phyloP scores from a whole-genome alignment of 1,140 invertebrate species.

The Ostrea denselamellosa region DNA sequence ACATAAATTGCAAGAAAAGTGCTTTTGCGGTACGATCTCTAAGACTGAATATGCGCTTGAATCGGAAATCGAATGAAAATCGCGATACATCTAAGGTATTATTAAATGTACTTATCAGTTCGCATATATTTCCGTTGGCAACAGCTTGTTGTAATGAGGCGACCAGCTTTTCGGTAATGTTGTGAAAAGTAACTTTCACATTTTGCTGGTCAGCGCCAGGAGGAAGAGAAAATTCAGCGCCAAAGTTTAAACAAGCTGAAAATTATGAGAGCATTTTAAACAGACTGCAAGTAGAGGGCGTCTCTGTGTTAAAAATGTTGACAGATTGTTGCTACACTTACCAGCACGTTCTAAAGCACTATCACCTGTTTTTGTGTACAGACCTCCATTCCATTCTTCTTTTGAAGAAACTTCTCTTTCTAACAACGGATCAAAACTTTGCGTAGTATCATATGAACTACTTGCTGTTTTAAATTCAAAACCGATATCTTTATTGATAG shows the following conservation, averaged over 20 bases:
- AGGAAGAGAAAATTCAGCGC: neutral
- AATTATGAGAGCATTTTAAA: neutral
- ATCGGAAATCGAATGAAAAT: no score
- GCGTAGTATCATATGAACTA: neutral
- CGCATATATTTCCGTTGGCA: constrained; percentile 1
- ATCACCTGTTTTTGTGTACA: neutral
- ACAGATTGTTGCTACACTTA: neutral
- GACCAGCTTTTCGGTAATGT: neutral
- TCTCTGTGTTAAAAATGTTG: neutral
- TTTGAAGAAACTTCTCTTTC: neutral
- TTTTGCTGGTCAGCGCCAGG: constrained; percentile 7
- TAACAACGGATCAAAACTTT: neutral
- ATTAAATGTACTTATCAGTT: neutral
- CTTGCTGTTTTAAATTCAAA: neutral
- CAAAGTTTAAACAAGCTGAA: constrained; percentile 29
- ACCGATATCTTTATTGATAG: neutral
- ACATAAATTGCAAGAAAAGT: neutral
- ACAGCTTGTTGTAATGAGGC: neutral
- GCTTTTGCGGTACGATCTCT: neutral
- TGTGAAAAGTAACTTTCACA: neutral
- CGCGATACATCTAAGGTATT: neutral
- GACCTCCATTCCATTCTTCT: neutral
- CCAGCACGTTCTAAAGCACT: neutral
- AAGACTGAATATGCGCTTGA: neutral
- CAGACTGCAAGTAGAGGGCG: neutral